Evolutionary conservation across 1,140 invertebrate genomes (phyloP).

Genomic region (Halesus radiatus): DNA sequence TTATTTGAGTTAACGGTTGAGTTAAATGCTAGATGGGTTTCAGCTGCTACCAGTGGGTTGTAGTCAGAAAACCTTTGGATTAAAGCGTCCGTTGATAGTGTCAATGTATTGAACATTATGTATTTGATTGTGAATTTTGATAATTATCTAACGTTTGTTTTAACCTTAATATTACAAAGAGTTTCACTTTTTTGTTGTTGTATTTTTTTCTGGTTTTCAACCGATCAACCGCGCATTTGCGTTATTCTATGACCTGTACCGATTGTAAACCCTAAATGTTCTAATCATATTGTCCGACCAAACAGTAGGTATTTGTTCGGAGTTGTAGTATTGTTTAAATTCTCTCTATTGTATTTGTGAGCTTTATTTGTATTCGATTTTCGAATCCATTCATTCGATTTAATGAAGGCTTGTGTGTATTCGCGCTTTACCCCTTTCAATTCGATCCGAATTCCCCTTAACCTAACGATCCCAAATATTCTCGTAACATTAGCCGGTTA

Average conservation of each 20-base stretch:
- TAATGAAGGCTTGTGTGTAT: background rate
- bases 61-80: too few relatives aligned
- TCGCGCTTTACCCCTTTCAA: background rate
- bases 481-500: too few relatives aligned
- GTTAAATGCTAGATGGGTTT: too few relatives aligned
- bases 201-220: too few relatives aligned
- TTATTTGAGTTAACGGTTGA: too few relatives aligned
- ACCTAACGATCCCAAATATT: background rate
- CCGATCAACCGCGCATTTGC: background rate
- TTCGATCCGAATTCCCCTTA: background rate
- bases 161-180: too few relatives aligned
- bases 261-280: background rate
- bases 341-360: constrained; percentile 1
- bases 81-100: too few relatives aligned
- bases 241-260: background rate
- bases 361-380: constrained; percentile 14
- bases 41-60: too few relatives aligned
- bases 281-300: constrained; percentile 3
- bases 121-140: too few relatives aligned
- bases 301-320: background rate
- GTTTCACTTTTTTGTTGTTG: too few relatives aligned
- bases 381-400: constrained; percentile 18
- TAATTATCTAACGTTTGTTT: too few relatives aligned
- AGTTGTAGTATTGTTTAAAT: constrained; percentile 11
- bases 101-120: too few relatives aligned